Evolutionary conservation across 2,113 vertebrate genomes (phyloP).

Genomic region (Rousettus leschenaultii): DNA sequence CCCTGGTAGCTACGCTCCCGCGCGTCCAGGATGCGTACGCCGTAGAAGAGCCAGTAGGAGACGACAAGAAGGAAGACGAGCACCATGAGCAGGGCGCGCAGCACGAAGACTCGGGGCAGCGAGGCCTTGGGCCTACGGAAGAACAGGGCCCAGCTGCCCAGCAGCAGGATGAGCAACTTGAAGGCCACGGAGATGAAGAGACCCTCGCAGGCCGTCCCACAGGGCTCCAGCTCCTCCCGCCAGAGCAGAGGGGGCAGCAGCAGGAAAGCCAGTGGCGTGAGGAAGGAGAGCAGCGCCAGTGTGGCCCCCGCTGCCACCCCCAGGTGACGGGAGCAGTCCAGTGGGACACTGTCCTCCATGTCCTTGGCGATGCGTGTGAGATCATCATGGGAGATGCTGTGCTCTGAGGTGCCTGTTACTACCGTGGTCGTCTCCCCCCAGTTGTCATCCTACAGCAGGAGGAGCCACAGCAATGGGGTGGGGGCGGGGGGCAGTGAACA

Average conservation of each 20-base stretch:
- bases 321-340: constrained; percentile 91
- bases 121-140: constrained; percentile 90
- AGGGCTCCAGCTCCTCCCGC: constrained; percentile 88
- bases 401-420: constrained; percentile 93
- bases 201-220: constrained; percentile 92
- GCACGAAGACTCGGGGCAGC: constrained; percentile 90
- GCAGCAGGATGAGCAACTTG: constrained; percentile 93
- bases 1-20: constrained; percentile 89
- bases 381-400: constrained; percentile 96
- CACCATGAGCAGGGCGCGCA: constrained; percentile 92
- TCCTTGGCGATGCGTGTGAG: constrained; percentile 93
- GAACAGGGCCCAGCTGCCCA: constrained; percentile 95
- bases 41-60: constrained; percentile 95
- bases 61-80: constrained; percentile 92
- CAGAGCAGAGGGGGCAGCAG: constrained; percentile 92
- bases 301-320: constrained; percentile 84
- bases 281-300: constrained; percentile 90
- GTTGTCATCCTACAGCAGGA: constrained; percentile 89
- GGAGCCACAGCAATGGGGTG: neutral
- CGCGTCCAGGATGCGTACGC: constrained; percentile 89
- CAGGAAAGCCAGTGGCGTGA: constrained; percentile 92
- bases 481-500: accelerated
- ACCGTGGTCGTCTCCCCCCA: constrained; percentile 96
- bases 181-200: constrained; percentile 95
- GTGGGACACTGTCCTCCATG: constrained; percentile 91